phyloP scores from a whole-genome alignment of 2,113 vertebrate species.

The Mormoops blainvillei region DNA sequence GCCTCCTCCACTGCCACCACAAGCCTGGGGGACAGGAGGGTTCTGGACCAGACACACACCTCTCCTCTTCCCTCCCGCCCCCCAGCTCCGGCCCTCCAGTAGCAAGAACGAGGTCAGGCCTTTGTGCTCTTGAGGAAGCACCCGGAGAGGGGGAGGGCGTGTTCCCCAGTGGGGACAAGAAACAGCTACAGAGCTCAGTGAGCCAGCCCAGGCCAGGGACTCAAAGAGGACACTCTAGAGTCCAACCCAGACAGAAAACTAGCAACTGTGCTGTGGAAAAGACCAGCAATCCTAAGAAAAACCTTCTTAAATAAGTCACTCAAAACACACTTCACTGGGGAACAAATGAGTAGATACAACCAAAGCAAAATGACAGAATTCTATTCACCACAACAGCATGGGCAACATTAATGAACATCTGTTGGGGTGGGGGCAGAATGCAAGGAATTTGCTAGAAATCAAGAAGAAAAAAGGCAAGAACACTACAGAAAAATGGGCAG shows the following conservation, averaged over 20 bases:
- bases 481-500: background rate
- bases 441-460: background rate
- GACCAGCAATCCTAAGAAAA: background rate
- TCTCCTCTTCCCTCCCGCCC: background rate
- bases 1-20: constrained; percentile 97
- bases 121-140: background rate
- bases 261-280: background rate
- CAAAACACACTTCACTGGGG: background rate
- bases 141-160: too few relatives aligned
- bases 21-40: constrained; percentile 78
- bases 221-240: background rate
- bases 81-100: background rate
- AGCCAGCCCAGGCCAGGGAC: background rate
- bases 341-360: background rate
- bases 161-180: background rate
- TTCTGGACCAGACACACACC: background rate
- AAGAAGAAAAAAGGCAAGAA: background rate
- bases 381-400: background rate
- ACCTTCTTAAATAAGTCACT: background rate
- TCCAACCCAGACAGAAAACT: background rate
- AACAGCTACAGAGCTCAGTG: background rate
- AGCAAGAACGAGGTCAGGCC: background rate
- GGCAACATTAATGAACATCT: background rate
- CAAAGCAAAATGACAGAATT: background rate
- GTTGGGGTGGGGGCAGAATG: background rate